Conservation (phyloP, 2,113 vertebrate species). For the Phylloscopus trochiloides region DNA sequence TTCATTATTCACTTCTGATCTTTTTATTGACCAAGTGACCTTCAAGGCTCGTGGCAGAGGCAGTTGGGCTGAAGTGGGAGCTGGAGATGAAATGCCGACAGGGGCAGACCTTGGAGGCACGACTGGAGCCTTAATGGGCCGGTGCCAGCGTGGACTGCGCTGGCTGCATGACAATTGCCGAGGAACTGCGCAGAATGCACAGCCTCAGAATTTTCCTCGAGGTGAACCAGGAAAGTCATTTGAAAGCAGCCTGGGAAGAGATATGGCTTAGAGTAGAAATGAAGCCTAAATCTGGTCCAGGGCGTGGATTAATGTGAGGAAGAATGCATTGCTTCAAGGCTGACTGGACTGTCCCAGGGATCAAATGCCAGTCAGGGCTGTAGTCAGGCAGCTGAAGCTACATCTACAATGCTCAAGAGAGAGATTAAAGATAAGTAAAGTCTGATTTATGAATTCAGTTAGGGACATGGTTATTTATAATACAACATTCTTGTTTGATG, state of each 20-base stretch:
- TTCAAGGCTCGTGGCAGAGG: background rate
- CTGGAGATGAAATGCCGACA: background rate
- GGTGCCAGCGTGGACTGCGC: rapidly evolving
- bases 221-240: background rate
- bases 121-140: background rate
- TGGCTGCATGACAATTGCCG: background rate
- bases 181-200: background rate
- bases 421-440: conserved; percentile 46
- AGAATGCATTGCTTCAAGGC: background rate
- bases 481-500: conserved; percentile 48
- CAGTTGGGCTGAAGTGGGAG: background rate
- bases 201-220: background rate
- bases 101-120: background rate
- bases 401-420: conserved; percentile 43
- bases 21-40: conserved; percentile 5
- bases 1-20: background rate
- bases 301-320: background rate
- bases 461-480: conserved; percentile 49
- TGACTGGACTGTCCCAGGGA: background rate
- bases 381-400: background rate
- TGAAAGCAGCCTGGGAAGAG: background rate
- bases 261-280: background rate
- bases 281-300: background rate
- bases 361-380: conserved; percentile 22
- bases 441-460: conserved; percentile 52